Evolutionary conservation across 2,797 vertebrate species (phyloP).

Genomic region (Ctenochaetus hawaiiensis): DNA sequence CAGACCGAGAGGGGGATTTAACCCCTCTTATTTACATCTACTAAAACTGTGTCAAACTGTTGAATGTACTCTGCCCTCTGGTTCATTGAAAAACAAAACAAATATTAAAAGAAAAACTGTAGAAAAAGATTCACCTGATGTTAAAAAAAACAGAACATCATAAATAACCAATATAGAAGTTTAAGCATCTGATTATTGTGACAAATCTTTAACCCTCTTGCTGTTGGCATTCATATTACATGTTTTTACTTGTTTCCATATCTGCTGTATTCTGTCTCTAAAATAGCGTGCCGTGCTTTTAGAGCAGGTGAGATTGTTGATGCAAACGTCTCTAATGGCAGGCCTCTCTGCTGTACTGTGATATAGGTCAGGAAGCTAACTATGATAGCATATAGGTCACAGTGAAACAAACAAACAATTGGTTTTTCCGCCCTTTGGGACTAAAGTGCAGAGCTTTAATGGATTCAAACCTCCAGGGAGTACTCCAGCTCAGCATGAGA

Average conservation of each 20-base stretch:
- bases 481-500: slow-evolving; percentile 43
- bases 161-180: not conserved
- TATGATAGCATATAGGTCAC: slow-evolving; percentile 60
- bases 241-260: slow-evolving; percentile 13
- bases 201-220: slow-evolving; percentile 16
- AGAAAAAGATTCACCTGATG: slow-evolving; percentile 18
- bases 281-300: slow-evolving; percentile 42
- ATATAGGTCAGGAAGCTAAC: slow-evolving; percentile 58
- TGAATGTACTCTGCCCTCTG: slow-evolving; percentile 19
- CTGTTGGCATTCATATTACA: slow-evolving; percentile 29
- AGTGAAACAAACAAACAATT: slow-evolving; percentile 56
- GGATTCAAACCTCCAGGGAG: slow-evolving; percentile 67
- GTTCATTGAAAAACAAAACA: slow-evolving; percentile 30
- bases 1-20: slow-evolving; percentile 45
- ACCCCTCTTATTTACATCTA: slow-evolving; percentile 25
- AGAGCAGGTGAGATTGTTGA: slow-evolving; percentile 34
- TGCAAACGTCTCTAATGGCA: slow-evolving; percentile 22
- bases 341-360: slow-evolving; percentile 24
- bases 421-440: slow-evolving; percentile 51
- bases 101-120: not conserved
- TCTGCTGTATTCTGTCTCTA: slow-evolving; percentile 6
- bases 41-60: slow-evolving; percentile 38
- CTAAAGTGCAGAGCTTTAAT: slow-evolving; percentile 52
- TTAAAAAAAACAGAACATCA: not conserved
- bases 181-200: not conserved